Conservation (phyloP, 2,113 vertebrate genomes). For the Phodopus roborovskii region DNA sequence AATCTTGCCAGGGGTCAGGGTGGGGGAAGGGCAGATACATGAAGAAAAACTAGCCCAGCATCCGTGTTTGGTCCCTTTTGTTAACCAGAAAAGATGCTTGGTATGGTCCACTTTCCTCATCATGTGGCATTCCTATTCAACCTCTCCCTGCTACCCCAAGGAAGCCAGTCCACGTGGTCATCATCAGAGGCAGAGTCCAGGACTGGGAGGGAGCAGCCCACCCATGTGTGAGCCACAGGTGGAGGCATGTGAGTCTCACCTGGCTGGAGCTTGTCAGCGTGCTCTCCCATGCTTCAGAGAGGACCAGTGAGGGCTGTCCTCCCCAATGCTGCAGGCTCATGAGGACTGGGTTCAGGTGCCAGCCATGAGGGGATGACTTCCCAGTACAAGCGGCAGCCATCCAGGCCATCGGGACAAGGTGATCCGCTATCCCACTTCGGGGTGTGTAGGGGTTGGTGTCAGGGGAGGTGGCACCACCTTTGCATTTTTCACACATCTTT, state of each 20-base stretch:
- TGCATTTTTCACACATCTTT: neutral
- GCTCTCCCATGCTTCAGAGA: rapidly evolving
- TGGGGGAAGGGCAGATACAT: neutral
- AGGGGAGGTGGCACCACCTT: neutral
- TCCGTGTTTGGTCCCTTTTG: neutral
- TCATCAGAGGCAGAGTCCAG: neutral
- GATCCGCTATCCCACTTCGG: neutral
- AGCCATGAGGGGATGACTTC: neutral
- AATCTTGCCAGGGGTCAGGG: neutral
- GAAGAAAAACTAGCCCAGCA: neutral
- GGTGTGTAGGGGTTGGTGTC: slow-evolving; percentile 7
- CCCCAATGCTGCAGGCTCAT: neutral
- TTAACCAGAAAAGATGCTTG: neutral
- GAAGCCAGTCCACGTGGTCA: neutral
- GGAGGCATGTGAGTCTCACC: neutral
- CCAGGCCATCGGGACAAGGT: neutral
- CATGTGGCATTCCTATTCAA: neutral
- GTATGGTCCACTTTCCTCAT: no score
- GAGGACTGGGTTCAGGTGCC: neutral
- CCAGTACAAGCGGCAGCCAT: neutral
- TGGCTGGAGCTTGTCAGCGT: rapidly evolving
- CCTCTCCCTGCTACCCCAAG: neutral
- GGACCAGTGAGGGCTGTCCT: neutral
- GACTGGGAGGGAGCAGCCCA: neutral
- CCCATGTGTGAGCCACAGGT: rapidly evolving